Evolutionary conservation across 53 echinoderm and acorn worm species (phyloP), one percentile per base, ranked within the genome.

Genomic region (Apostichopus leukothele): DNA sequence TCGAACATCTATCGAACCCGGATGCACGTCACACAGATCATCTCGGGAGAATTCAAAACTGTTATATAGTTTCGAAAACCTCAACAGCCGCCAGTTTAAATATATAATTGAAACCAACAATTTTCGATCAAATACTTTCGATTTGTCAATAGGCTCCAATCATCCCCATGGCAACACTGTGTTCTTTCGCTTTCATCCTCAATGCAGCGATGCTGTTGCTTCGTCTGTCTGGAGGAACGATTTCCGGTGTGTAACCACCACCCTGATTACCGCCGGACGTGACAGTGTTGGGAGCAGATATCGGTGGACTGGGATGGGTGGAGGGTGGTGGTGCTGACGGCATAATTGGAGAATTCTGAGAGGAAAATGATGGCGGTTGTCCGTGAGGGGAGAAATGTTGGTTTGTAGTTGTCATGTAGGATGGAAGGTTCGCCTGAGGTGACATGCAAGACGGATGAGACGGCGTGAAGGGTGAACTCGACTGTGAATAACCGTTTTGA

Each of bases 111-210:
- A 57, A 57, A 57, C 57, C 10, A 57, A 57, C 16, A n/a, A 10
- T 68, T 10, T 4, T 68, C 68, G 68, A 18, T 16, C 5, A n/a
- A 14, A 39, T 0, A 3, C 39, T 39, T 68, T 68, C 27, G 13
- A 84, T 84, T 84, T 23, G 85, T 84, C 92, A 97, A 89, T 97
- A 97, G 14, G 97, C 97, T 16, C 95, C 95, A 25, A 97, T 94
- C 90, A 97, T 95, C 11, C 93, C 92, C 91, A 94, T 94, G 71
- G 95, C 93, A 26, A 92, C 93, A 71, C 91, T 95, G 94, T 97
- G 97, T 85, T 97, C 97, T 67, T 97, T 97, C n/a, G 97, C 97
- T 77, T 97, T 97, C 85, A 97, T 80, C 76, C 97, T 90, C 75
- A 97, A 83, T 11, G 95, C 97, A 18, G 95, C 97, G 79, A 97